Base-by-base conservation (phyloP, 2,113 vertebrate species). In the Myrmophylax atrothorax region DNA sequence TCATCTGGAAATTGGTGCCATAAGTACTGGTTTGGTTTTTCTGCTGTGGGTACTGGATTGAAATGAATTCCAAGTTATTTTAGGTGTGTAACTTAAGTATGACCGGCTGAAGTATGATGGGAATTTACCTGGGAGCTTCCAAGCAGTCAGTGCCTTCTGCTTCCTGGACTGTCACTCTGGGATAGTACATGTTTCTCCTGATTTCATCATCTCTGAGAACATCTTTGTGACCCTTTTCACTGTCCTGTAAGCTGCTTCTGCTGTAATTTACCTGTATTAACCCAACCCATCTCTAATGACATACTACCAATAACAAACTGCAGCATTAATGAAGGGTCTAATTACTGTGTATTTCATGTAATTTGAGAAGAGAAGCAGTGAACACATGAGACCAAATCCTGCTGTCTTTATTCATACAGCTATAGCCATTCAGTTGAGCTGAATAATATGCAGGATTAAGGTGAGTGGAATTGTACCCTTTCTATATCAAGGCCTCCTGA, bases 381-480 rank as follows among this genome's bases (percentile, higher is more conserved):
- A 94, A 55, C 38, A 42, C 31, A 31, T 31, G 46, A 93, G 75
- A 55, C 81, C 69, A 85, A 83, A 84, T 85, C 53, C n/a, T 74
- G 20, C 72, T 80, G 20, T 70, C 9, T 74, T 82, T 88, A 18
- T 73, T 87, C 63, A 50, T 69, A 47, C 12, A 73, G 47, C 85
- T 72, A 55, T 66, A 59, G 37, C 60, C 40, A 44, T 77, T 88
- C 64, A 74, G 42, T 52, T 64, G 46, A 96, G 77, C 35, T 74
- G 70, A 72, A 70, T 90, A 93, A 88, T 85, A 80, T n/a, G 56
- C 55, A 86, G 79, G 79, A 93, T 93, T 92, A 90, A 95, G 69
- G 73, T 85, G 79, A 92, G 73, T 72, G 53, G 52, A 94, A 80
- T 94, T 92, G 81, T 90, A 95, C 79, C 64, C 76, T 78, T 86